phyloP scores from a whole-genome alignment of 2,888 invertebrate species.

The Thereva unica region DNA sequence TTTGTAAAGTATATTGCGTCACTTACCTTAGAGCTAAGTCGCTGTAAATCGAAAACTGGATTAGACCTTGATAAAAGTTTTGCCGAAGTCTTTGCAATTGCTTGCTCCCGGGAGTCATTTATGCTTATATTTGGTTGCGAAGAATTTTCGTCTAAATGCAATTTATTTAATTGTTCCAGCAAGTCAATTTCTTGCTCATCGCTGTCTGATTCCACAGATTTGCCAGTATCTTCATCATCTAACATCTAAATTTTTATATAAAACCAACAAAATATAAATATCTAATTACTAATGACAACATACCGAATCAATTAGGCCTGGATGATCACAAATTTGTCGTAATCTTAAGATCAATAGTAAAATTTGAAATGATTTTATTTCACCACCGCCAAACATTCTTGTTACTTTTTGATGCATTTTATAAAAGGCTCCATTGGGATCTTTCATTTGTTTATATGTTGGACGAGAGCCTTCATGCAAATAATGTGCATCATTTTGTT shows the following conservation, averaged over 20 bases:
- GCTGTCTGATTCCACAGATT: constrained; percentile 48
- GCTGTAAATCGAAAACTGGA: constrained; percentile 12
- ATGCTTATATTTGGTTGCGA: constrained; percentile 22
- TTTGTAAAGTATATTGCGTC: no score
- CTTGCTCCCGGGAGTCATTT: constrained; percentile 57
- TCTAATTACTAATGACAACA: neutral
- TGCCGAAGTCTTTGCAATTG: constrained; percentile 59
- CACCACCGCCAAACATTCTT: constrained; percentile 64
- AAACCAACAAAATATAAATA: constrained; percentile 2
- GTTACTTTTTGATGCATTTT: constrained; percentile 67
- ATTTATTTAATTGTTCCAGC: constrained; percentile 66
- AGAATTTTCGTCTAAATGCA: constrained; percentile 59
- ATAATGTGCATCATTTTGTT: constrained; percentile 57
- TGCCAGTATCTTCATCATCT: constrained; percentile 54
- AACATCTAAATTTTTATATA: constrained; percentile 58
- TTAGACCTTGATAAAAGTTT: neutral
- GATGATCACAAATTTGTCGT: constrained; percentile 89
- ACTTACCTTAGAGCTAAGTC: neutral
- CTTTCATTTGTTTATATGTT: constrained; percentile 54
- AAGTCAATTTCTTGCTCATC: constrained; percentile 63
- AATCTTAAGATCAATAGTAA: constrained; percentile 81
- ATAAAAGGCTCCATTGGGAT: constrained; percentile 60
- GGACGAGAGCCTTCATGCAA: constrained; percentile 45
- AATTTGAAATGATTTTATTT: constrained; percentile 70
- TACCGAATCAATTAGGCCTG: constrained; percentile 74